Conservation (phyloP, 2,113 vertebrate genomes). For the Anoura caudifer region DNA sequence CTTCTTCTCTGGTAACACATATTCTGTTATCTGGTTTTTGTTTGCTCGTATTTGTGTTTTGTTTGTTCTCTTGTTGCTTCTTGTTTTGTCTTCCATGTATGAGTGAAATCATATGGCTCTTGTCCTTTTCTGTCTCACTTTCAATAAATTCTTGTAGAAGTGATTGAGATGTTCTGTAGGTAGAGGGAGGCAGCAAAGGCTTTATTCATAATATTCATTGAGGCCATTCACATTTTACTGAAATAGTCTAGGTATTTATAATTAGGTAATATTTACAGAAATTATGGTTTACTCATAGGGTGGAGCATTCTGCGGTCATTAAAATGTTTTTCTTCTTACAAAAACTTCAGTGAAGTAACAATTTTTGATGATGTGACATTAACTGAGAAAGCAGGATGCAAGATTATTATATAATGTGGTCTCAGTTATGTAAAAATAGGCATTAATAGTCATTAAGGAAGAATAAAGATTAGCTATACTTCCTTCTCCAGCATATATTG, state of each 20-base stretch:
- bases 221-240: conserved; percentile 18
- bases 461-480: conserved; percentile 35
- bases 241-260: conserved; percentile 32
- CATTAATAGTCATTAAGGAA: conserved; percentile 43
- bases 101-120: background rate
- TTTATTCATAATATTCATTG: background rate
- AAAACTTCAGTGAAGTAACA: conserved; percentile 49
- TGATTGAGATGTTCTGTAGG: background rate
- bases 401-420: conserved; percentile 34
- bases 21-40: background rate
- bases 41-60: background rate
- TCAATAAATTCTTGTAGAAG: conserved; percentile 31
- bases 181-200: background rate
- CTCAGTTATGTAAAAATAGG: conserved; percentile 42
- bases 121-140: background rate
- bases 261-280: conserved; percentile 39
- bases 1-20: too few species aligned
- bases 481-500: conserved; percentile 25
- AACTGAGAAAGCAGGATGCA: conserved; percentile 44
- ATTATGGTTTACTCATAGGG: conserved; percentile 8
- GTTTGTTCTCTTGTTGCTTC: background rate
- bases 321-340: background rate
- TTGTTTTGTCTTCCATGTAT: background rate
- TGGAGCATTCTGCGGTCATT: conserved; percentile 31
- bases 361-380: conserved; percentile 40